These are phyloP conservation scores for Nasonia oneida DNA, from an alignment of 2,888 invertebrate species.

Conservation along the genomic window DNA sequence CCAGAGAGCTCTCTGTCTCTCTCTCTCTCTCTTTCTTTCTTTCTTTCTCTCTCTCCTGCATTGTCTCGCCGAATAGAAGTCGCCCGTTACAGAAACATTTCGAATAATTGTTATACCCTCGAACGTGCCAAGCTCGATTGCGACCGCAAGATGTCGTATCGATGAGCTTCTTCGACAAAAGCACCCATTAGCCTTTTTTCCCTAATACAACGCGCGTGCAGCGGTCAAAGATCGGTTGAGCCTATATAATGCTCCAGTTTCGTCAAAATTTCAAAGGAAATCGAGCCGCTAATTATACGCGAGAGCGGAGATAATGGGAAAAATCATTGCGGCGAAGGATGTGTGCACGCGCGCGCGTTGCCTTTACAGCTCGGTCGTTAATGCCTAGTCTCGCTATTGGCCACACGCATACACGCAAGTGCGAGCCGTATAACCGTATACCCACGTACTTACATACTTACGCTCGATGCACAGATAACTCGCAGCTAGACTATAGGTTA, in stretches of 20 bases:
- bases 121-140: not conserved
- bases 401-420: conserved; percentile 12
- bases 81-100: conserved; percentile 55
- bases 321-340: conserved; percentile 35
- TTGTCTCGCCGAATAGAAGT: conserved; percentile 44
- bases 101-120: conserved; percentile 31
- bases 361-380: conserved; percentile 57
- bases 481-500: conserved; percentile 65
- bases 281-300: not conserved
- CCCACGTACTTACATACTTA: conserved; percentile 68
- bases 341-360: conserved; percentile 25
- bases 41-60: not conserved
- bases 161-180: conserved; percentile 1
- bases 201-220: not conserved
- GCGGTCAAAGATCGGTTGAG: not conserved
- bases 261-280: not conserved
- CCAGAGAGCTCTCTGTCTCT: not conserved
- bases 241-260: not conserved
- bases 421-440: conserved; percentile 47
- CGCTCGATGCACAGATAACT: conserved; percentile 73
- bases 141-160: conserved; percentile 21
- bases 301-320: conserved; percentile 16
- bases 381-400: conserved; percentile 44
- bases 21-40: too few species aligned
- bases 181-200: not conserved